Evolutionary conservation across 1,140 invertebrate species (phyloP).

Genomic region (Kradibia gibbosae): DNA sequence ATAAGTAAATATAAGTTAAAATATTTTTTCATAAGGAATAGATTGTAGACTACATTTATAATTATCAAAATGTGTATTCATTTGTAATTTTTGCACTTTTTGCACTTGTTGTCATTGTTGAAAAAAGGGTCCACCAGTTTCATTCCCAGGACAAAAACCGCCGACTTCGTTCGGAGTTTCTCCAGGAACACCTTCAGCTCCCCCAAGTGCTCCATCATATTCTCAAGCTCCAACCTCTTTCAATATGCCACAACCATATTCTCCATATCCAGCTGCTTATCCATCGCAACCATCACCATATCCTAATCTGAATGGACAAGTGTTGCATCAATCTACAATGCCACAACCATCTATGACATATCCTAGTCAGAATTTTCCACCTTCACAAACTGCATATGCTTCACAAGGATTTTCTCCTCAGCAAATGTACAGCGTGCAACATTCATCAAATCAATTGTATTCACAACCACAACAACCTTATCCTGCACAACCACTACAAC

Average conservation of each 20-base stretch:
- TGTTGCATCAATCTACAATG: conserved; percentile 14
- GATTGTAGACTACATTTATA: conserved; percentile 18
- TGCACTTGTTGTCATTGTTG: conserved; percentile 15
- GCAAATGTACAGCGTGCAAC: conserved; percentile 40
- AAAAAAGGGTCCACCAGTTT: conserved; percentile 64
- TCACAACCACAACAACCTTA: conserved; percentile 41
- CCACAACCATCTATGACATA: conserved; percentile 7
- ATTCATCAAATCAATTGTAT: conserved; percentile 43
- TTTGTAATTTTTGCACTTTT: conserved; percentile 49
- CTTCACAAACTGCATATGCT: conserved; percentile 24
- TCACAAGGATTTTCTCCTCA: conserved; percentile 15
- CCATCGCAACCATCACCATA: conserved; percentile 48
- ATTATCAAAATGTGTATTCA: conserved; percentile 39
- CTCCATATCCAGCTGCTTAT: conserved; percentile 52
- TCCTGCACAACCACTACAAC: conserved; percentile 26
- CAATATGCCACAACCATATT: conserved; percentile 64
- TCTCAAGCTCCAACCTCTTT: conserved; percentile 58
- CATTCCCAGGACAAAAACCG: conserved; percentile 63
- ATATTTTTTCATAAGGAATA: background rate
- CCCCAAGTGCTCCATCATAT: conserved; percentile 58
- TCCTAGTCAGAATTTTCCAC: background rate
- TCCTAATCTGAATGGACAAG: background rate
- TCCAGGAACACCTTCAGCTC: conserved; percentile 66
- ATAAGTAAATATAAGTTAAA: background rate
- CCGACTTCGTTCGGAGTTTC: conserved; percentile 67